phyloP scores from a whole-genome alignment of 2,113 vertebrate species.

The Meleagris gallopavo region DNA sequence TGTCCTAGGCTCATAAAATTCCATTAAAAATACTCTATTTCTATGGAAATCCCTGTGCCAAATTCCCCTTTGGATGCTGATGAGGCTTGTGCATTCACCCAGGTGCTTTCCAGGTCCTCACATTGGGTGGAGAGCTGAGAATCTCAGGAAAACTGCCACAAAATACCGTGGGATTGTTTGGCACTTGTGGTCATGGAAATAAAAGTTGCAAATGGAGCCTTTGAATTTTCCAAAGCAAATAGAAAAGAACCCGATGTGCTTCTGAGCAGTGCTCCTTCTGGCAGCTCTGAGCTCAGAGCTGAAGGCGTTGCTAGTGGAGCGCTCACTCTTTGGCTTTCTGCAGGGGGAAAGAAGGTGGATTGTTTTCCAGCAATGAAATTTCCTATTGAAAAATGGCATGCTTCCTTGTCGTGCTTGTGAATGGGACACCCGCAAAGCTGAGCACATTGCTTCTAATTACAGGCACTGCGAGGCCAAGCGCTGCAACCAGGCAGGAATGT shows the following conservation, averaged over 20 bases:
- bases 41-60: neutral
- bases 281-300: neutral
- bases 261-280: rapidly evolving
- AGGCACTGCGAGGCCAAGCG: neutral
- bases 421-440: neutral
- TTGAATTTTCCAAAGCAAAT: neutral
- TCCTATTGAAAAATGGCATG: constrained; percentile 44
- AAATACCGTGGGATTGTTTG: neutral
- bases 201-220: neutral
- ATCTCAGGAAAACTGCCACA: neutral
- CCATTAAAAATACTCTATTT: neutral
- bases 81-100: neutral
- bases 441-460: constrained; percentile 39
- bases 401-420: constrained; percentile 29
- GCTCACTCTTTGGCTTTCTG: neutral
- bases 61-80: neutral
- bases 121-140: neutral
- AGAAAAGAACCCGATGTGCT: neutral
- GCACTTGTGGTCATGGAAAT: neutral
- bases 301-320: neutral
- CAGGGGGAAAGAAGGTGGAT: neutral
- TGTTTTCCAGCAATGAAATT: constrained; percentile 1
- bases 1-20: neutral
- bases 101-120: neutral
- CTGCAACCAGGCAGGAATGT: constrained; percentile 31